A percentile compares a stretch with the other conserved stretches of the same genome.
Conservation (phyloP, 2,888 invertebrate genomes). For the Opisthograptis luteolata region DNA sequence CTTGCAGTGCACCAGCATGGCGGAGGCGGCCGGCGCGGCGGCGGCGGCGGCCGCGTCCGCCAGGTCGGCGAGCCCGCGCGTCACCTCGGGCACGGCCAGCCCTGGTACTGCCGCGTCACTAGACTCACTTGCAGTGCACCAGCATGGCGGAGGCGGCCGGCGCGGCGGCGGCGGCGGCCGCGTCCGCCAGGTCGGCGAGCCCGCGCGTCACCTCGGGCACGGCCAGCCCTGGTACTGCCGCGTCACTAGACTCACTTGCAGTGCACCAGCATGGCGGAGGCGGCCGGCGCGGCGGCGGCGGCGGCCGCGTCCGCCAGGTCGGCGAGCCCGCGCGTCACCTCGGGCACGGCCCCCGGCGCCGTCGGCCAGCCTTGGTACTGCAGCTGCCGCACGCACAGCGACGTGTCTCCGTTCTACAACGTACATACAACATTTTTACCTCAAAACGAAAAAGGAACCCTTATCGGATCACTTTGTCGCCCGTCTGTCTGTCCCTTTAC, state of each 20-base stretch:
- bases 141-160: conserved; percentile 83
- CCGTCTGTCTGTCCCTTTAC: no score
- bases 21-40: no score
- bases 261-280: conserved; percentile 90
- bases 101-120: no score
- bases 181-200: conserved; percentile 87
- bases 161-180: conserved; percentile 74
- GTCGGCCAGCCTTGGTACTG: conserved; percentile 97
- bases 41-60: no score
- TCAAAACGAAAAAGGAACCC: no score
- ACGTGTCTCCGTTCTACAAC: conserved; percentile 88
- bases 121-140: conserved; percentile 93
- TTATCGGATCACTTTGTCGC: no score
- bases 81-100: no score
- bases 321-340: conserved; percentile 93
- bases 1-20: no score
- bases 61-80: no score
- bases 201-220: conserved; percentile 1
- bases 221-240: background rate
- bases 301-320: conserved; percentile 91
- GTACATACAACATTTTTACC: background rate
- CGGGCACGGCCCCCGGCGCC: conserved; percentile 94
- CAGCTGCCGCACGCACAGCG: conserved; percentile 90
- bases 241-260: conserved; percentile 91
- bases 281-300: conserved; percentile 58